Evolutionary conservation across 2,113 vertebrate genomes (phyloP).

Genomic region (Silurus asotus): DNA sequence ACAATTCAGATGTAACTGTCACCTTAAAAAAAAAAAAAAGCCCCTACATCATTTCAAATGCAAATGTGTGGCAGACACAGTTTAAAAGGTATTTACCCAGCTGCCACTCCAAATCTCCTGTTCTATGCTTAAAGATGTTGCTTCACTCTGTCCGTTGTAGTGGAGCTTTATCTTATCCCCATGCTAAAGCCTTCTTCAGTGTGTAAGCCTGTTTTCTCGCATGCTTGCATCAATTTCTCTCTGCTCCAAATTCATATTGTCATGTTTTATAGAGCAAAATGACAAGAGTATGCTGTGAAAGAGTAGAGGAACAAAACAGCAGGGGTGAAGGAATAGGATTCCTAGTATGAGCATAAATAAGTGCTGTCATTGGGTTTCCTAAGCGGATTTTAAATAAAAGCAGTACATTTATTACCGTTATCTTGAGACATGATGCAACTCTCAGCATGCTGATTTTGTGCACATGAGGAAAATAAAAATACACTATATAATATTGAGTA

Average conservation of each 20-base stretch:
- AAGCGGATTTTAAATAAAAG: constrained; percentile 63
- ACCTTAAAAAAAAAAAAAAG: not conserved
- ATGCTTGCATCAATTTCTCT: constrained; percentile 38
- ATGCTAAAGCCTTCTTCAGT: constrained; percentile 35
- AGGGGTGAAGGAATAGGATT: not conserved
- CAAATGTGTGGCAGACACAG: constrained; percentile 1
- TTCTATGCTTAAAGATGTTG: constrained; percentile 10
- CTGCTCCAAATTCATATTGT: constrained; percentile 44
- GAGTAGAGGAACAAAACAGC: not conserved
- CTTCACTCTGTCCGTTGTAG: constrained; percentile 4
- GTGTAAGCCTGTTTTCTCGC: constrained; percentile 44
- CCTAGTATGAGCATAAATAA: constrained; percentile 19
- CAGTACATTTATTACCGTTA: constrained; percentile 63
- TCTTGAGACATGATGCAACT: constrained; percentile 57
- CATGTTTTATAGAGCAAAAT: constrained; percentile 52
- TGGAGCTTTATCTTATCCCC: not conserved
- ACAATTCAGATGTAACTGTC: not conserved
- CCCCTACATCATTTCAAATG: not conserved
- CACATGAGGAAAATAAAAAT: constrained; percentile 15
- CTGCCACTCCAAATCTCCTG: not conserved
- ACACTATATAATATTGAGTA: constrained; percentile 25
- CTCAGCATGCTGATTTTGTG: constrained; percentile 58
- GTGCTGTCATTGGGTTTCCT: constrained; percentile 48
- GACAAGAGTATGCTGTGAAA: constrained; percentile 22
- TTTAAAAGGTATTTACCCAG: constrained; percentile 20